Base-by-base conservation (phyloP, 2,113 vertebrate species). In the Larimichthys crocea region DNA sequence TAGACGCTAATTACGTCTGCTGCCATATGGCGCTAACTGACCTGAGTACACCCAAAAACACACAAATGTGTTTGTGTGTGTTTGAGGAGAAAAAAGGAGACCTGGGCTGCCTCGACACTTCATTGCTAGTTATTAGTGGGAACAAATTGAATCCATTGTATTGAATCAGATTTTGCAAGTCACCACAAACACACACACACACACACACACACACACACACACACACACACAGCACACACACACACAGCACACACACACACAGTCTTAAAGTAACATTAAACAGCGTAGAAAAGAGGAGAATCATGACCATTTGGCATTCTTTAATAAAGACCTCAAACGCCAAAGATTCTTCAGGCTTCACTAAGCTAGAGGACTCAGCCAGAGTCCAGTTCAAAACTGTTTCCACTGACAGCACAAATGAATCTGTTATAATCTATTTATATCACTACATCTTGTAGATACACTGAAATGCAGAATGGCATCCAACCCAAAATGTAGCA, bases 11-110 rank as follows among this genome's bases (percentile, higher is more conserved):
- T 94, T 94, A 91, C 69, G 60, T 79, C 80, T 78, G 79, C 75
- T 84, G 89, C 92, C 93, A 94, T 95, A 94, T 92, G 93, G 90
- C 35, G 84, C 82, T 57, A 72, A 83, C 86, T 90, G 89, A 93
- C 93, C 94, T 90, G 71, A 52, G 49, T 71, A 61, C 65, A 77
- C 77, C 81, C 81, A 76, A 90, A 83, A 88, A 85, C 74, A 85
- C 73, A 86, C 14, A 76, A 72, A 66, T 66, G 69, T 88, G 88
- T 82, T 65, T 80, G 75, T 75, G 74, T 53, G 50, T 67, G 74
- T 46, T 81, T 73, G 63, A 74, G 35, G 44, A 2, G 50, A 59
- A 74, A 57, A 73, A 52, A 44, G 12, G 56, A 74, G 71, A 31
- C 16, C 49, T 29, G 60, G n/a, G 73, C 71, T 55, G 60, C 49